Base-by-base conservation (phyloP, 2,888 invertebrate genomes). In the Cremastinae sp. region DNA sequence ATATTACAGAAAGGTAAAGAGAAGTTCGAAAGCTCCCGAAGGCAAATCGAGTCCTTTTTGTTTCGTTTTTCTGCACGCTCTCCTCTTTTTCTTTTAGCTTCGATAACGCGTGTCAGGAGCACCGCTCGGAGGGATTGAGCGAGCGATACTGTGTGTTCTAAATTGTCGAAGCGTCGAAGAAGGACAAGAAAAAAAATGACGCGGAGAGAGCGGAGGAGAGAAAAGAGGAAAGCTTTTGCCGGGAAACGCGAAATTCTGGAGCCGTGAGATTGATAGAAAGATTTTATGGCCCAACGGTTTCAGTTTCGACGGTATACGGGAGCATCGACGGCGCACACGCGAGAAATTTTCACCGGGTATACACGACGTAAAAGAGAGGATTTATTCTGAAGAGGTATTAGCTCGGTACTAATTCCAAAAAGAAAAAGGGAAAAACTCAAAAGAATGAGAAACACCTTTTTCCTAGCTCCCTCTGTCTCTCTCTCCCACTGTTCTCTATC, bases 251-350 rank as follows among this genome's bases (percentile, higher is more conserved):
- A 45, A 14, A 45, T 45, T 58, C 22, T n/a, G 59, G 20, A 53
- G 59, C 38, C 47, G 70, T 28, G 59, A 59, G 75, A 28, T 65
- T 75, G 71, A 75, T 71, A 75, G 71, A 75, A 75, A 71, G 70
- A 61, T 59, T 71, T 66, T 59, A 49, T 66, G 56, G 65, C 71
- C 70, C 71, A 56, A 71, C 54, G 49, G 61, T 61, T 75, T 71
- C 54, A 62, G 47, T 61, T 36, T 61, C 34, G 59, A 71, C 36
- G n/a, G 20, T n/a, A n/a, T 34, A 51, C 8, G 34, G 18, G n/a
- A 14, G n/a, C 51, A 59, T 75, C 43, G 54, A 59, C 49, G 28
- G 54, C 34, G 61, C 59, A 61, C 61, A 65, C 36, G 28, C 22
- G 38, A 20, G 0, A 34, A 62, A 22, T 20, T 9, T 51, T 16